Evolutionary conservation across 2,113 vertebrate species (phyloP), one percentile per base, ranked within the genome.

Genomic region (Actinemys pallida): DNA sequence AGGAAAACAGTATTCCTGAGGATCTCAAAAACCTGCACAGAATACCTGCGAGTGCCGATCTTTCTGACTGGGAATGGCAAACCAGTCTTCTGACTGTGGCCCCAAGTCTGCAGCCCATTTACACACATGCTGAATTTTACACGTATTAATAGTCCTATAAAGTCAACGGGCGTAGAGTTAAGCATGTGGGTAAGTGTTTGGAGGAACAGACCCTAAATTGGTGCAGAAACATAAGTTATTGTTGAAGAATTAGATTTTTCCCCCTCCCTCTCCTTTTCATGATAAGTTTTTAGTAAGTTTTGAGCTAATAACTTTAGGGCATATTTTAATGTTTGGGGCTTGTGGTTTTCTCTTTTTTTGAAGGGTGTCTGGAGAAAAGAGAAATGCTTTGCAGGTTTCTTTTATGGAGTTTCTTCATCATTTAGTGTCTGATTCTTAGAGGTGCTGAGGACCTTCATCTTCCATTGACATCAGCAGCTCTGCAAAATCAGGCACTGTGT

Each of bases 81-180:
- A 59, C 29, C 29, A 3, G 42, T 39, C 35, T 50, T 65, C 76
- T 80, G 62, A 11, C 47, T 20, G 90, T 75, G 87, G 59, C 94
- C 93, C 81, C 90, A 80, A 1, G 42, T 81, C 86, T 9, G 5
- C 1, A 2, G 86, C 49, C 19, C 50, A 5, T 79, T 92, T 81
- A 25, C 62, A 11, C 83, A 31, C 87, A 11, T 42, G 19, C 53
- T 50, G 78, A 4, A 42, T 93, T 78, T 92, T 1, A 1, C 1
- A 42, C 93, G 96, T 97, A 45, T 97, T 97, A 87, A 3, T n/a
- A 11, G n/a, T 85, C 95, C 95, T n/a, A 0, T 27, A 2, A 88
- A 88, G 10, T 39, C 6, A 1, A 22, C 0, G 7, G 91, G 79
- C 10, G 0, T 31, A 16, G 11, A 84, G 75, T 78, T 0, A 0